A percentile compares a stretch with the other conserved stretches of the same genome.
These are phyloP conservation scores for Tachysurus vachellii DNA, from an alignment of 2,113 vertebrate genomes.

Conservation along the genomic window DNA sequence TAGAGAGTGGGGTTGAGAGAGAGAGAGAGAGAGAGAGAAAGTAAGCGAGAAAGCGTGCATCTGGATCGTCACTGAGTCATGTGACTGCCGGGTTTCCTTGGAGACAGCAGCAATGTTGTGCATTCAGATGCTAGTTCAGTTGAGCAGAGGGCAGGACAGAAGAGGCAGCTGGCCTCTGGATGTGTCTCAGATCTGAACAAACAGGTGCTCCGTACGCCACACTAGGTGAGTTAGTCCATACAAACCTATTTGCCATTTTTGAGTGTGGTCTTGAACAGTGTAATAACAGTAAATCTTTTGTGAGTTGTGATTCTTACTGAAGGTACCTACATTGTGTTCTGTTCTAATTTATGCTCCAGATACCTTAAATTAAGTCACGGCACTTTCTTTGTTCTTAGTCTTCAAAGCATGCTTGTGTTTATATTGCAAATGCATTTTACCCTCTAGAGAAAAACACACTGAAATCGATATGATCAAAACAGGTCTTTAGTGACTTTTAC, in stretches of 20 bases:
- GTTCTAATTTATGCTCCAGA: neutral
- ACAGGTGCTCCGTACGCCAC: slow-evolving; percentile 62
- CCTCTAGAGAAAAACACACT: neutral
- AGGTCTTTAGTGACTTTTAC: neutral
- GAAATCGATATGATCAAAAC: neutral
- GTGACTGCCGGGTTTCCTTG: slow-evolving; percentile 80
- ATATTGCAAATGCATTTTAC: neutral
- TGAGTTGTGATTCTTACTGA: neutral
- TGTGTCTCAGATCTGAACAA: slow-evolving; percentile 59
- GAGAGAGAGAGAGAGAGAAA: slow-evolving; percentile 33
- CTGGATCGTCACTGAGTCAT: slow-evolving; percentile 68
- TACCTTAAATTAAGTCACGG: neutral
- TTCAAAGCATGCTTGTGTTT: neutral
- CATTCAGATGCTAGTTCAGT: slow-evolving; percentile 73
- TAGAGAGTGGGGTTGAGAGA: slow-evolving; percentile 33
- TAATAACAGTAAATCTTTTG: neutral
- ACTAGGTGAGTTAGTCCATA: slow-evolving; percentile 52
- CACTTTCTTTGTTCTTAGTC: neutral
- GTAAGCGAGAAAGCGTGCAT: slow-evolving; percentile 43
- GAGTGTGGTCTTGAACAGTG: neutral
- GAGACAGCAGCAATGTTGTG: slow-evolving; percentile 76
- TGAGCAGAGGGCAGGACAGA: slow-evolving; percentile 65
- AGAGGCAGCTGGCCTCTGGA: slow-evolving; percentile 66
- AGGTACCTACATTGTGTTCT: slow-evolving; percentile 15
- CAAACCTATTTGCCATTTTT: neutral